Conservation (phyloP, 2,113 vertebrate species). For the Silurus glanis region DNA sequence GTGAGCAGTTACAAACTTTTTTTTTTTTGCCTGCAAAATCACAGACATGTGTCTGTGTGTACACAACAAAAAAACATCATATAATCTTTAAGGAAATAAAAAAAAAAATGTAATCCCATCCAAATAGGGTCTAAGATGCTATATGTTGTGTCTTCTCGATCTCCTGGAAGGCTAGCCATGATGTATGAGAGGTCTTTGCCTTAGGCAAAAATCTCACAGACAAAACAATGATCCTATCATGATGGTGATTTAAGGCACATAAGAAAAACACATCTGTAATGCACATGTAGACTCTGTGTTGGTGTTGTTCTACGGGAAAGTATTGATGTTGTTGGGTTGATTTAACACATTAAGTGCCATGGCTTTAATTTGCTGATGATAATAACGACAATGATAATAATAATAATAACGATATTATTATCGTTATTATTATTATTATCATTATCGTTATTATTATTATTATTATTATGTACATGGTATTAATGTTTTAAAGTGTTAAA, state of each 20-base stretch:
- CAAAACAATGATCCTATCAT: conserved; percentile 25
- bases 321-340: background rate
- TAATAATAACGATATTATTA: background rate
- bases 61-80: background rate
- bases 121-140: background rate
- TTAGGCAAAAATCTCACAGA: conserved; percentile 35
- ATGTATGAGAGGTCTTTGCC: conserved; percentile 15
- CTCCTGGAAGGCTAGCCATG: conserved; percentile 6
- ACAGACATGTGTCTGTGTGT: background rate
- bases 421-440: background rate
- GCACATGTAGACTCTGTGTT: conserved; percentile 22
- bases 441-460: background rate
- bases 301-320: no score
- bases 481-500: no score
- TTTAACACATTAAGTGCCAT: background rate
- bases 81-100: background rate
- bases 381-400: no score
- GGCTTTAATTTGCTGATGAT: background rate
- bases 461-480: no score
- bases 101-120: background rate
- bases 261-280: conserved; percentile 33
- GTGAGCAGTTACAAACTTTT: background rate
- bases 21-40: background rate
- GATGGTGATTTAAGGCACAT: conserved; percentile 10
- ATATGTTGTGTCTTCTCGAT: conserved; percentile 24